Conservation (phyloP, 92 coral and sea anemone species). For the Epizoanthus stellaris region DNA sequence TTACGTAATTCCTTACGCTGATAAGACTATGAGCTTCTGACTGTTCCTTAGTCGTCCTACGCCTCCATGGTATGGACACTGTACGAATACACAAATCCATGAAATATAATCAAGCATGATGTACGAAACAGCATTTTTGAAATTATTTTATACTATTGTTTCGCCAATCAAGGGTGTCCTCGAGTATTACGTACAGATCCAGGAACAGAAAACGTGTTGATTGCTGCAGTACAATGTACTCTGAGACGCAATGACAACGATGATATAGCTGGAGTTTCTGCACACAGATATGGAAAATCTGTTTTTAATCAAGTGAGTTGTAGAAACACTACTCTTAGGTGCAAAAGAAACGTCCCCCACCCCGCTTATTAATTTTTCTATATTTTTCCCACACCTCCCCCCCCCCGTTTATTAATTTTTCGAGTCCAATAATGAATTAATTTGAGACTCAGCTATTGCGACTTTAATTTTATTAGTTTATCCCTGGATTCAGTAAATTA, state of each 20-base stretch:
- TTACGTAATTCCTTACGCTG: too few relatives aligned
- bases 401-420: too few relatives aligned
- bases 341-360: too few relatives aligned
- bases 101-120: too few relatives aligned
- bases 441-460: too few relatives aligned
- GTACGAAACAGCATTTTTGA: neutral
- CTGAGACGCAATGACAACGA: slow-evolving; percentile 48
- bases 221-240: slow-evolving; percentile 56
- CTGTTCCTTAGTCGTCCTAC: too few relatives aligned
- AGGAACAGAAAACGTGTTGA: slow-evolving; percentile 54
- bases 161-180: slow-evolving; percentile 41
- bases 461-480: too few relatives aligned
- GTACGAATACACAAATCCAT: too few relatives aligned
- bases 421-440: too few relatives aligned
- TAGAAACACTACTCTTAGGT: neutral
- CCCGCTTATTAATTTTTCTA: neutral
- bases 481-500: too few relatives aligned
- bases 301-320: slow-evolving; percentile 56
- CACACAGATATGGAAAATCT: slow-evolving; percentile 67
- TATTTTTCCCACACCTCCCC: neutral
- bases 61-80: too few relatives aligned
- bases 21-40: too few relatives aligned
- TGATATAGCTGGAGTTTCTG: slow-evolving; percentile 33
- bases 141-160: neutral
- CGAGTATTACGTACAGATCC: slow-evolving; percentile 56